Percentiles rank a stretch among this genome's conserved stretches.
Evolutionary conservation across 2,797 vertebrate species (phyloP).

Genomic region (Tragopan temminckii): DNA sequence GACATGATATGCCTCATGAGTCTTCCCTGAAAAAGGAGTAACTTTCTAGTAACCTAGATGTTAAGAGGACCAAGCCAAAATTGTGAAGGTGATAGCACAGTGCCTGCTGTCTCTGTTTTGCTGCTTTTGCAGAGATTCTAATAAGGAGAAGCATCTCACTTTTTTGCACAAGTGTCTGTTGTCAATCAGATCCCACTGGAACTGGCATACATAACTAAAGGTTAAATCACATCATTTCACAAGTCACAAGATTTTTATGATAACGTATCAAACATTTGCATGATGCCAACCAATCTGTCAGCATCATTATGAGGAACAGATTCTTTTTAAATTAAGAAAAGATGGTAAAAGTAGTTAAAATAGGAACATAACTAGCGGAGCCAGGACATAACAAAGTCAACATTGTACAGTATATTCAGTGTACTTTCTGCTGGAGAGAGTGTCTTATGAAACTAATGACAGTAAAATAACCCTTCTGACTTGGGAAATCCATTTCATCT

Average conservation of each 20-base stretch:
- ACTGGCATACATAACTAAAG: constrained; percentile 40
- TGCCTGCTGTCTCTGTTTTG: not conserved
- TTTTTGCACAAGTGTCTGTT: constrained; percentile 28
- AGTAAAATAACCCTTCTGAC: not conserved
- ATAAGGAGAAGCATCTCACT: not conserved
- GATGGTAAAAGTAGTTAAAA: constrained; percentile 35
- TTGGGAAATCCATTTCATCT: not conserved
- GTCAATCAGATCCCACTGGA: constrained; percentile 52
- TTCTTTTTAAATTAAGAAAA: constrained; percentile 49
- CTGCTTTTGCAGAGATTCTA: not conserved
- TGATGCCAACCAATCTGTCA: constrained; percentile 75
- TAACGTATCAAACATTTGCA: constrained; percentile 62
- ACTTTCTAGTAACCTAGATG: not conserved
- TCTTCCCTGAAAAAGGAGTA: not conserved
- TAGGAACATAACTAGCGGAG: not conserved
- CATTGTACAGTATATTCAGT: not conserved
- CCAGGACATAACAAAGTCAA: constrained; percentile 5
- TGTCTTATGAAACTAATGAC: not conserved
- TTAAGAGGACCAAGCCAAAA: not conserved
- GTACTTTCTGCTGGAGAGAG: not conserved
- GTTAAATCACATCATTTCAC: constrained; percentile 59
- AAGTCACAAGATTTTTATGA: constrained; percentile 67
- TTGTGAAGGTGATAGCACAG: not conserved
- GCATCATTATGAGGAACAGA: constrained; percentile 66
- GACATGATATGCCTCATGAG: not conserved